Percentiles rank a stretch among this genome's conserved stretches.
Conservation (phyloP, 2,888 invertebrate species). For the Polia nebulosa region DNA sequence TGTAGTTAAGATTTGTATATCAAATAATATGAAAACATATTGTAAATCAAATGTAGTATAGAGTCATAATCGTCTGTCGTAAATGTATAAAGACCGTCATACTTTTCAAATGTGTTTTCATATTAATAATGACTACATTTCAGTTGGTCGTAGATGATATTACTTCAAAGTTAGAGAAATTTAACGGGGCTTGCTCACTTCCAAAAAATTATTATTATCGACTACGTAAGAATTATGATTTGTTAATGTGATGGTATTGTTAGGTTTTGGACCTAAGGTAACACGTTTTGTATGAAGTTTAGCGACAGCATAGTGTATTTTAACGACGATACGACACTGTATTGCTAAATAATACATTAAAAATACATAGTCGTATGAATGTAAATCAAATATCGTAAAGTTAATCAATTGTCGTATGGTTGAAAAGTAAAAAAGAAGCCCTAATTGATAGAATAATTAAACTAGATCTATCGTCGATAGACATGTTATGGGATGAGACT, state of each 20-base stretch:
- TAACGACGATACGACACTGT: constrained; percentile 34
- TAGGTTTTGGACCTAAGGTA: constrained; percentile 60
- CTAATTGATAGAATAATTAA: constrained; percentile 58
- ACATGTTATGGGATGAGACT: constrained; percentile 74
- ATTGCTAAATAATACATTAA: constrained; percentile 26
- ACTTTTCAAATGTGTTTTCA: constrained; percentile 55
- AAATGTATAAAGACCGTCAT: constrained; percentile 33
- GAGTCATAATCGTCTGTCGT: constrained; percentile 28
- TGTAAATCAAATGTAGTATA: constrained; percentile 40
- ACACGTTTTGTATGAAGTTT: constrained; percentile 63
- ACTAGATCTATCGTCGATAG: constrained; percentile 60
- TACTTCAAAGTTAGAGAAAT: constrained; percentile 67
- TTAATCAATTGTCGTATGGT: constrained; percentile 46
- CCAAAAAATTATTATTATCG: constrained; percentile 65
- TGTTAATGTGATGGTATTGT: constrained; percentile 53
- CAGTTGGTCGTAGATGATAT: constrained; percentile 74
- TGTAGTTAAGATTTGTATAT: constrained; percentile 60
- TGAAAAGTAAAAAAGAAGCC: constrained; percentile 40
- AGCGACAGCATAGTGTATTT: constrained; percentile 40
- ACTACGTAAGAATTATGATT: constrained; percentile 57
- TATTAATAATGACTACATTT: constrained; percentile 49
- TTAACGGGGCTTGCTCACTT: constrained; percentile 84
- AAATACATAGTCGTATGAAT: constrained; percentile 42
- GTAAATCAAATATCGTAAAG: constrained; percentile 39
- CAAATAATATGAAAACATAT: constrained; percentile 56